These are phyloP conservation scores for Drosophila borealis DNA, from an alignment of 2,888 invertebrate species.

Conservation along the genomic window DNA sequence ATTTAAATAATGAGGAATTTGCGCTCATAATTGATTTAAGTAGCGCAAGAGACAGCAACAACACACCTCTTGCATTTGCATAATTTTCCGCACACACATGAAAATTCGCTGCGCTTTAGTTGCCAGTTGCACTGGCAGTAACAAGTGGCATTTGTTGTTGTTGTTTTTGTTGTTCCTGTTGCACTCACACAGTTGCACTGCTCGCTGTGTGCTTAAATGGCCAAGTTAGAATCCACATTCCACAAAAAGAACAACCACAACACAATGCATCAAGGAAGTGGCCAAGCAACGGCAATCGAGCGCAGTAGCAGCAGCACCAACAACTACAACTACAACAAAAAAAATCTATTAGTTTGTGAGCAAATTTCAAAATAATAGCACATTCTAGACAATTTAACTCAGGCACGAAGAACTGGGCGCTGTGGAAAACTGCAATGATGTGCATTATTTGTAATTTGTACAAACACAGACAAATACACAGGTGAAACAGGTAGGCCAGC, in stretches of 20 bases:
- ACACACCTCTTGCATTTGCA: constrained; percentile 53
- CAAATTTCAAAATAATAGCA: constrained; percentile 77
- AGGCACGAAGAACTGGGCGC: constrained; percentile 27
- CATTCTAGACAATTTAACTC: constrained; percentile 56
- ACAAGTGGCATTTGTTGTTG: constrained; percentile 48
- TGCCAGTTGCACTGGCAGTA: constrained; percentile 40
- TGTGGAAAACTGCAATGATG: constrained; percentile 53
- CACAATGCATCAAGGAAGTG: constrained; percentile 56
- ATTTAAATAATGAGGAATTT: constrained; percentile 81
- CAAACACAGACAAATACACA: constrained; percentile 5
- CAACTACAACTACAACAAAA: constrained; percentile 37
- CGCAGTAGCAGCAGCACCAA: constrained; percentile 29
- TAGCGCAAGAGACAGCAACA: constrained; percentile 51
- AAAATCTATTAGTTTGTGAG: constrained; percentile 70
- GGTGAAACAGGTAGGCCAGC: constrained; percentile 37
- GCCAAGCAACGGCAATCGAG: constrained; percentile 45
- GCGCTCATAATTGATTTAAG: constrained; percentile 80
- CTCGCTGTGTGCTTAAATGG: constrained; percentile 71
- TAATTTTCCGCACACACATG: constrained; percentile 56
- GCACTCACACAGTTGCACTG: constrained; percentile 39
- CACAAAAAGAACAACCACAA: constrained; percentile 61
- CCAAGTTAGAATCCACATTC: constrained; percentile 79
- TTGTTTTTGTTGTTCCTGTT: constrained; percentile 26
- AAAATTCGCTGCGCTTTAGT: constrained; percentile 50
- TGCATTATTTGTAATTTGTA: constrained; percentile 60